A percentile compares a stretch with the other conserved stretches of the same genome.
Conservation (phyloP, 2,113 vertebrate species). For the Ancistrus triradiatus region DNA sequence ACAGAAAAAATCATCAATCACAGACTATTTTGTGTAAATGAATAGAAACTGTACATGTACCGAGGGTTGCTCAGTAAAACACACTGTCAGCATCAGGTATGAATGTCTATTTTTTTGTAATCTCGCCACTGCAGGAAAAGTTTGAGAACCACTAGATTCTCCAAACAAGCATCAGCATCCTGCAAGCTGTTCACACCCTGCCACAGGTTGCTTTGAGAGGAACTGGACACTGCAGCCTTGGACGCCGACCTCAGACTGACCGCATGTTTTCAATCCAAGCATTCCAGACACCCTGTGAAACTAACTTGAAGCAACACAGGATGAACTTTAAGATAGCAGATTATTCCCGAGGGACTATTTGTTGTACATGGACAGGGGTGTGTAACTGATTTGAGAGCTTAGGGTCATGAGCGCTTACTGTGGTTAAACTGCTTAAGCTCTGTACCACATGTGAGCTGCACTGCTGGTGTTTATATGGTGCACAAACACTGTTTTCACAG, state of each 20-base stretch:
- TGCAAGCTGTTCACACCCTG: neutral
- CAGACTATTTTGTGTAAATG: too few species aligned
- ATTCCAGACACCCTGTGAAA: neutral
- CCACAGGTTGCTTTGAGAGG: neutral
- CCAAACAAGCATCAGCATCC: neutral
- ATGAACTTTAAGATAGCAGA: constrained; percentile 12
- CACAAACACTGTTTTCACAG: too few species aligned
- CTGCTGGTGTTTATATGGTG: neutral
- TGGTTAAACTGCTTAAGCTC: constrained; percentile 25
- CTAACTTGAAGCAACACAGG: neutral
- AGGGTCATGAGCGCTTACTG: constrained; percentile 8
- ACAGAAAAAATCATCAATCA: too few species aligned
- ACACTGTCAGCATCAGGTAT: too few species aligned
- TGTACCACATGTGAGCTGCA: neutral
- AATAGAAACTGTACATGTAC: too few species aligned
- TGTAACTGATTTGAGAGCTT: constrained; percentile 2
- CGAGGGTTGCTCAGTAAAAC: too few species aligned
- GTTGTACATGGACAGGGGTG: neutral
- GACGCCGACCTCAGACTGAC: neutral
- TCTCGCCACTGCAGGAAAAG: too few species aligned
- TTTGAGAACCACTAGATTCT: too few species aligned
- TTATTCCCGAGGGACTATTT: constrained; percentile 5
- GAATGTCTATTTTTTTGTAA: too few species aligned
- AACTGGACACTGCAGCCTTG: constrained; percentile 1
- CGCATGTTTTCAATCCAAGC: constrained; percentile 2